Percentiles rank a stretch among this genome's conserved stretches.
phyloP scores from a whole-genome alignment of 92 coral and sea anemone species.

The Pocillopora meandrina region DNA sequence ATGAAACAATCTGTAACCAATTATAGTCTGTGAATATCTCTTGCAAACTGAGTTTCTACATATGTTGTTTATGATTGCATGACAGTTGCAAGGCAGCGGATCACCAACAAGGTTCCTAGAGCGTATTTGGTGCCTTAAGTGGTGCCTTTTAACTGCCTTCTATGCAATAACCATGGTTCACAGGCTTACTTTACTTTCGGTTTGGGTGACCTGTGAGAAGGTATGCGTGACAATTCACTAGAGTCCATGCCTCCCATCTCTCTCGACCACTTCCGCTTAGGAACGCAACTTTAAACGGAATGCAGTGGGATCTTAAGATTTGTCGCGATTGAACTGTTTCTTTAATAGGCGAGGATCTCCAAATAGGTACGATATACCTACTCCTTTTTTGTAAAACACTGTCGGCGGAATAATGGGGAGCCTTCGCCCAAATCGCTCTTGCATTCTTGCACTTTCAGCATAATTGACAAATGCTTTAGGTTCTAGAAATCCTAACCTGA shows the following conservation, averaged over 20 bases:
- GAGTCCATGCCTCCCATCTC: slow-evolving; percentile 13
- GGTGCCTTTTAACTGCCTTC: too few species aligned
- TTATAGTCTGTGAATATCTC: too few species aligned
- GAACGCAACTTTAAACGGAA: slow-evolving; percentile 16
- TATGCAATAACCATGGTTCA: neutral
- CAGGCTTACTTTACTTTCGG: neutral
- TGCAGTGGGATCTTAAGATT: neutral
- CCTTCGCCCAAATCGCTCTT: neutral
- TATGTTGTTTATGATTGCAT: too few species aligned
- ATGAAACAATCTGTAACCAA: too few species aligned
- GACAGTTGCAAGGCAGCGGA: too few species aligned
- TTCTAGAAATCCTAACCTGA: too few species aligned
- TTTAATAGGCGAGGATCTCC: neutral
- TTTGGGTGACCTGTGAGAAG: neutral
- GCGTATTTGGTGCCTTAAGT: too few species aligned
- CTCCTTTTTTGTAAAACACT: neutral
- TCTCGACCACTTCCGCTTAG: slow-evolving; percentile 27
- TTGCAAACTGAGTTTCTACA: too few species aligned
- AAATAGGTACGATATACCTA: neutral
- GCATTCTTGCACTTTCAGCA: too few species aligned
- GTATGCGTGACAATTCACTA: slow-evolving; percentile 5
- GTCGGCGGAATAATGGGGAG: neutral
- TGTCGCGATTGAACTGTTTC: neutral
- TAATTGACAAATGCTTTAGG: too few species aligned
- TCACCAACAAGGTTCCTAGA: too few species aligned